These are phyloP conservation scores for Nephrocerus scutellatus DNA, from an alignment of 2,888 invertebrate genomes.

Conservation along the genomic window DNA sequence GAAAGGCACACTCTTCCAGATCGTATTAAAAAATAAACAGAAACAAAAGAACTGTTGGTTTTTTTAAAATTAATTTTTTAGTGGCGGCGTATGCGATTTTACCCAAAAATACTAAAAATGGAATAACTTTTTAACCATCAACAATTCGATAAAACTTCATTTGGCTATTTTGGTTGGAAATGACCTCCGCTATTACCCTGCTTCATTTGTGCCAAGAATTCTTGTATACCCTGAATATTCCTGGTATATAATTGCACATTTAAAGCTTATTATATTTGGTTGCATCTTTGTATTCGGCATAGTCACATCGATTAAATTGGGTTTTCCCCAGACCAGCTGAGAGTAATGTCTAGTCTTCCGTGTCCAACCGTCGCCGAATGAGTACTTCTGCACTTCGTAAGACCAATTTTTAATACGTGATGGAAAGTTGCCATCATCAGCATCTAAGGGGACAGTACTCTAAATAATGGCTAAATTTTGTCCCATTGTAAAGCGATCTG, in stretches of 20 bases:
- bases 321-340: slow-evolving; percentile 85
- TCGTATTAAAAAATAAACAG: too few species aligned
- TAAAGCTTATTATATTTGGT: slow-evolving; percentile 74
- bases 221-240: too few species aligned
- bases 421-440: slow-evolving; percentile 59
- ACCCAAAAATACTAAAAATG: too few species aligned
- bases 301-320: slow-evolving; percentile 79
- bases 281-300: slow-evolving; percentile 70
- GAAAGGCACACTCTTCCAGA: too few species aligned
- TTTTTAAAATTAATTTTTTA: too few species aligned
- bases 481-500: slow-evolving; percentile 65
- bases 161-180: too few species aligned
- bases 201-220: too few species aligned
- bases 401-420: slow-evolving; percentile 69
- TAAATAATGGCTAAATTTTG: slow-evolving; percentile 72
- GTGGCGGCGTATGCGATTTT: too few species aligned
- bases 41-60: too few species aligned
- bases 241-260: slow-evolving; percentile 80
- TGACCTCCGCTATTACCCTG: too few species aligned
- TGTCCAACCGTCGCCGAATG: slow-evolving; percentile 55
- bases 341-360: slow-evolving; percentile 70
- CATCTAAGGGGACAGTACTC: slow-evolving; percentile 54
- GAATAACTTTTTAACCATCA: too few species aligned
- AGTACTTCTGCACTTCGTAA: slow-evolving; percentile 60
- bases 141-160: too few species aligned